Percentiles rank a stretch among this genome's conserved stretches.
These are phyloP conservation scores for Ctenopoma kingsleyae DNA, from an alignment of 2,797 vertebrate species.

Conservation along the genomic window DNA sequence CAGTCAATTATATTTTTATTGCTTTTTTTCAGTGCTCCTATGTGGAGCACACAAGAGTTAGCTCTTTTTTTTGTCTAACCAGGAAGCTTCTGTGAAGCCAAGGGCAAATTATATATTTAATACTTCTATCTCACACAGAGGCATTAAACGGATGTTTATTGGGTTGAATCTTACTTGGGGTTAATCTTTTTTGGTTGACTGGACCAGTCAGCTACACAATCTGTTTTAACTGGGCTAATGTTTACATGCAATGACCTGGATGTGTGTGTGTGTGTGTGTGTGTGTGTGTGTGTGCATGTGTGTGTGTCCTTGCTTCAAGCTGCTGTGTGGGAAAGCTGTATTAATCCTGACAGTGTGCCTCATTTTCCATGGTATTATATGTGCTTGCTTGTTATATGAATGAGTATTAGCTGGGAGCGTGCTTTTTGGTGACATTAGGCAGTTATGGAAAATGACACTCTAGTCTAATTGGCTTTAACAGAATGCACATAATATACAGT, in stretches of 20 bases:
- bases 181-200: constrained; percentile 46
- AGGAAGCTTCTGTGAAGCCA: constrained; percentile 2
- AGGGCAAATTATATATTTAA: constrained; percentile 28
- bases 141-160: constrained; percentile 43
- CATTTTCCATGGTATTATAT: constrained; percentile 41
- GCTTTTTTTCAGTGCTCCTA: not conserved
- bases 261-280: constrained; percentile 10
- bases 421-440: constrained; percentile 21
- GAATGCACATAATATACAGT: not conserved
- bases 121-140: constrained; percentile 23
- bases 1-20: not conserved
- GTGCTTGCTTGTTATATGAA: constrained; percentile 41
- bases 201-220: constrained; percentile 32
- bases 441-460: constrained; percentile 24
- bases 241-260: constrained; percentile 20
- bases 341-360: constrained; percentile 55
- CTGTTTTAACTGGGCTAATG: constrained; percentile 41
- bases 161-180: constrained; percentile 23
- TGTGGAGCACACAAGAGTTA: not conserved
- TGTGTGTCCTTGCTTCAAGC: constrained; percentile 25
- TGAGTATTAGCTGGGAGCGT: constrained; percentile 27
- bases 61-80: constrained; percentile 12
- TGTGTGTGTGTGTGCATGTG: constrained; percentile 1
- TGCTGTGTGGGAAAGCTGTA: constrained; percentile 35
- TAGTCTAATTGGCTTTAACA: constrained; percentile 30